Evolutionary conservation across 2,797 vertebrate genomes (phyloP), one percentile per base, ranked within the genome.

Genomic region (Coluber constrictor): DNA sequence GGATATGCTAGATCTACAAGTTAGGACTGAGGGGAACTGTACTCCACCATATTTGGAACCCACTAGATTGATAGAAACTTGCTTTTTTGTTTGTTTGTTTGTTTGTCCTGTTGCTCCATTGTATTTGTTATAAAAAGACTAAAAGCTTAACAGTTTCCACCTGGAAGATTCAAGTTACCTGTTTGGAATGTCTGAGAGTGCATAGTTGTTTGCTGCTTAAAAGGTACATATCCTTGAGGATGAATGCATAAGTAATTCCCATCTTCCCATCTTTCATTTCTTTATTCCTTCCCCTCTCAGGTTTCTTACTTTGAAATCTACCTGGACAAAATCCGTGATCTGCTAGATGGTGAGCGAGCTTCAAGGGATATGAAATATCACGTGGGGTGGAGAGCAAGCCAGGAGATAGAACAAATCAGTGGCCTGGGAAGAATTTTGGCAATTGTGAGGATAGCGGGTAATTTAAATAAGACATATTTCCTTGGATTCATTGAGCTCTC

Each of bases 301-400:
- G 99, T 99, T 86, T 99, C 99, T 94, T 99, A 99, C 97, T 99
- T 99, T 97, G 99, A 99, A 95, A 99, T 99, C 97, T 99, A 99
- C 96, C 97, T 99, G 98, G 99, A 99, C 96, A 99, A 99, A 97
- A 99, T 99, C 91, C 98, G 99, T 91, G 99, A 99, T 96, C 98
- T 99, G 94, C 97, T 99, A 93, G 99, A 99, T 96, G 99, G 99
- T 99, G 94, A 97, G 98, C 95, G 5, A 74, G 2, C 20, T 47
- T 55, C 25, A 93, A 83, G 74, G 87, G 86, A 66, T 61, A 18
- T 54, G 63, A 32, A 70, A 15, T 83, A 25, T 63, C 20, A 37
- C 60, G 27, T 1, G 1, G 29, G 57, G 51, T 60, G 0, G 25
- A 54, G 59, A 16, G 37, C 10, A 60, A 51, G 61, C 29, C 37